Base-by-base conservation (phyloP, 2,797 vertebrate genomes). In the Myripristis murdjan region DNA sequence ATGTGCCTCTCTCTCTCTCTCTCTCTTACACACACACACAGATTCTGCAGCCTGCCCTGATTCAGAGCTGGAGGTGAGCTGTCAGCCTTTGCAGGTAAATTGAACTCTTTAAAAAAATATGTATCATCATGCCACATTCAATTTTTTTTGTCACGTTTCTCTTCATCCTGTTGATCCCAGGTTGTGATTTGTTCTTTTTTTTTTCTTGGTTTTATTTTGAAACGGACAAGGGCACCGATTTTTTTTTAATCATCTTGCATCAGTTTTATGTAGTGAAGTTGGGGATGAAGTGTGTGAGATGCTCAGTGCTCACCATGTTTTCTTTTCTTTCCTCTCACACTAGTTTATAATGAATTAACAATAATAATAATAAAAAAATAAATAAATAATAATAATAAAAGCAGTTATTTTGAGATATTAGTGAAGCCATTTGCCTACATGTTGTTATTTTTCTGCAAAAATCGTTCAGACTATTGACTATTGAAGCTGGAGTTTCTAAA, bases 31-130 rank as follows among this genome's bases (percentile, higher is more conserved):
- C 9, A 70, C 51, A 75, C 78, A 48, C 12, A 18, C 73, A 91
- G 91, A 66, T 22, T 49, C 66, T 48, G 24, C 35, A 59, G 68
- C 37, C 70, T 58, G 46, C 58, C 12, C 64, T 24, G 74, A 89
- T 8, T 46, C 74, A 5, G 70, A 87, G 55, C 72, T 63, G 4
- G 69, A 86, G 8, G 61, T 48, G 20, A 83, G 39, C 28, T 23
- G 26, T 76, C 69, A 62, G 5, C 24, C 55, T 49, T n/a, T 65
- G 47, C 85, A 92, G 91, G 93, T 94, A 87, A 81, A 67, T 52
- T 41, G 7, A 56, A 1, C 3, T 60, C 9, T 43, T 31, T 28
- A 28, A 28, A 4, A 28, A 11, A 31, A 20, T n/a, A n/a, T n/a
- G n/a, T n/a, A 39, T n/a, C 6, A 20, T 46, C 14, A 22, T 35